Conservation (phyloP, 2,113 vertebrate genomes). For the Mormyrus lacerda region DNA sequence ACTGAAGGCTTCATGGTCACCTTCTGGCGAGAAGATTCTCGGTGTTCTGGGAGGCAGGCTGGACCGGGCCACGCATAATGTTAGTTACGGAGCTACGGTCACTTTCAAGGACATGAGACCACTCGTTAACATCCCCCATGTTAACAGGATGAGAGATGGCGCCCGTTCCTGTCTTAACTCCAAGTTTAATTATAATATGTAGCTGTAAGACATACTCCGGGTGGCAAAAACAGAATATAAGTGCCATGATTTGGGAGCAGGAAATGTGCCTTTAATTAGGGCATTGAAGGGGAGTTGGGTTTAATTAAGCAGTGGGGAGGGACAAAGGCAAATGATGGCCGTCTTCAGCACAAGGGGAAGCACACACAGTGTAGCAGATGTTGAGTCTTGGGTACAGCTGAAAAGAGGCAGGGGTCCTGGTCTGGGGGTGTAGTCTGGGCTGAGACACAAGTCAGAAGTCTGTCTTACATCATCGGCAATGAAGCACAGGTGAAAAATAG, state of each 20-base stretch:
- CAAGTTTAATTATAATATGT: not conserved
- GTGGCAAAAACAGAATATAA: not conserved
- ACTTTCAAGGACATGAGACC: not conserved
- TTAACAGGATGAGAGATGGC: not conserved
- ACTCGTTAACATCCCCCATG: not conserved
- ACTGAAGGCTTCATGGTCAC: not conserved
- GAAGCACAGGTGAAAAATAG: not conserved
- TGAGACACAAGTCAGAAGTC: not conserved
- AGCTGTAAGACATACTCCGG: not conserved
- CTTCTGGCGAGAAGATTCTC: not conserved
- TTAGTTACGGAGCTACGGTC: not conserved
- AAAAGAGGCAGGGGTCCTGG: not conserved
- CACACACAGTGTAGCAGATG: not conserved
- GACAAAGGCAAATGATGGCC: not conserved
- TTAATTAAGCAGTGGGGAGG: not conserved
- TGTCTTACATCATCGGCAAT: not conserved
- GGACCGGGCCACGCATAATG: not conserved
- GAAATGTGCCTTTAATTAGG: not conserved
- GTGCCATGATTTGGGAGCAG: not conserved
- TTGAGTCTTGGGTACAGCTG: not conserved
- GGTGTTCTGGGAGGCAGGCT: not conserved
- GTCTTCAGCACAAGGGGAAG: not conserved
- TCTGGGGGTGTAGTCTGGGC: not conserved
- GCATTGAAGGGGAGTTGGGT: not conserved
- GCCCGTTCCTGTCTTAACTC: not conserved